Evolutionary conservation across 2,888 invertebrate species (phyloP).

Genomic region (Charanyca ferruginea): DNA sequence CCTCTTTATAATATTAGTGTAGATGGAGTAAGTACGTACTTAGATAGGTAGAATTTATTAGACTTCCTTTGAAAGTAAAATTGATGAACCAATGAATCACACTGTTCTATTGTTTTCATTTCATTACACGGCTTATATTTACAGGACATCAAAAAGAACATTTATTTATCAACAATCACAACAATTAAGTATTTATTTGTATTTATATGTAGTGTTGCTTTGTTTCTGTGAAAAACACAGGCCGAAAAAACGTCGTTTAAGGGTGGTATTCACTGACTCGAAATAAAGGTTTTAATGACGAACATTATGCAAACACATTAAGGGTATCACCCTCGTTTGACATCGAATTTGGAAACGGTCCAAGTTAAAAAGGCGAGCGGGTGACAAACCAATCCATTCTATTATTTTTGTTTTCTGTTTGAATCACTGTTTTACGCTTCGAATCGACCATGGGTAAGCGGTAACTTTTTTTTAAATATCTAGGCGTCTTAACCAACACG

Average conservation of each 20-base stretch:
- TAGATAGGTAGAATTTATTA: no score
- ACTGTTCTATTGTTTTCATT: no score
- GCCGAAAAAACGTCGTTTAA: constrained; percentile 56
- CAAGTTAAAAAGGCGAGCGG: constrained; percentile 55
- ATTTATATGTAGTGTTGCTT: not conserved
- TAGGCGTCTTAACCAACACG: no score
- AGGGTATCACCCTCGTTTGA: constrained; percentile 82
- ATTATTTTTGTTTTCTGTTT: not conserved
- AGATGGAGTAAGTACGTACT: no score
- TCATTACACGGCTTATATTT: no score
- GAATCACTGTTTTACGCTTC: not conserved
- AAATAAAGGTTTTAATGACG: constrained; percentile 89
- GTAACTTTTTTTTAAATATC: no score
- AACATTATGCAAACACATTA: constrained; percentile 90
- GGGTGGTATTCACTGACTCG: constrained; percentile 80
- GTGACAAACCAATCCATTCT: not conserved
- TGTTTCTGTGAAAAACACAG: constrained; percentile 12
- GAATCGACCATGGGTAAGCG: no score
- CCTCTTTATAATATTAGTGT: no score
- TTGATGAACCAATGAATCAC: no score
- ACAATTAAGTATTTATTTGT: not conserved
- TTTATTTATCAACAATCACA: not conserved
- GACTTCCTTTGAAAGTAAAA: no score
- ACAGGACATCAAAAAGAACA: no score
- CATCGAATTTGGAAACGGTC: constrained; percentile 71